These are phyloP conservation scores for Prolemur simus DNA, from an alignment of 2,113 vertebrate genomes.

Conservation along the genomic window DNA sequence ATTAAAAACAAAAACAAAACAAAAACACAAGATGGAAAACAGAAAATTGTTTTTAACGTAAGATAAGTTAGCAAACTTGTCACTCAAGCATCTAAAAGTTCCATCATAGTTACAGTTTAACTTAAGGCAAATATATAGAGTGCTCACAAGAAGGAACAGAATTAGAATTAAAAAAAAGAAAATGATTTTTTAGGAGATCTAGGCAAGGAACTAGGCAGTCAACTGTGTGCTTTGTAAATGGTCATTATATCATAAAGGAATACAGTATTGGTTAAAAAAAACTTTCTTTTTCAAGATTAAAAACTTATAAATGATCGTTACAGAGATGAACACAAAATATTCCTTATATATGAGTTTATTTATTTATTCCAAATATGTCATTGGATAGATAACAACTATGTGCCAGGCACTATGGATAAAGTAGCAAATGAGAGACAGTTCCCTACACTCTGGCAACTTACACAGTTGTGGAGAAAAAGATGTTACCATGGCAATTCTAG, in stretches of 20 bases:
- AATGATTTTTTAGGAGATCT: not conserved
- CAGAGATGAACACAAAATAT: not conserved
- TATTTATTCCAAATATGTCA: not conserved
- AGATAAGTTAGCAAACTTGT: not conserved
- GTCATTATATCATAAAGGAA: not conserved
- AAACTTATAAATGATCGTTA: slow-evolving; percentile 11
- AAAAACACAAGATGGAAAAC: not conserved
- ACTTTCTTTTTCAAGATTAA: not conserved
- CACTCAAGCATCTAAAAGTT: not conserved
- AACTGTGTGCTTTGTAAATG: not conserved
- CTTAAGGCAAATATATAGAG: slow-evolving; percentile 8
- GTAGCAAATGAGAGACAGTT: not conserved
- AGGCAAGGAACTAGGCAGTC: not conserved
- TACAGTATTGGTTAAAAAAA: not conserved
- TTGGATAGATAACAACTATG: not conserved
- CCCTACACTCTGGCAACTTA: not conserved
- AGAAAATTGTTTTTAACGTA: not conserved
- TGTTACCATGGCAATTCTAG: not conserved
- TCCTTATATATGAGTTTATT: not conserved
- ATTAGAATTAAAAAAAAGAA: not conserved
- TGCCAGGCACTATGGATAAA: not conserved
- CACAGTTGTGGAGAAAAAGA: not conserved
- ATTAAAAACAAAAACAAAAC: not conserved
- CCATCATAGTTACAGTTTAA: slow-evolving; percentile 23
- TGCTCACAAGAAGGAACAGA: not conserved